phyloP scores from a whole-genome alignment of 2,888 invertebrate species.

The Galerucella pusilla region DNA sequence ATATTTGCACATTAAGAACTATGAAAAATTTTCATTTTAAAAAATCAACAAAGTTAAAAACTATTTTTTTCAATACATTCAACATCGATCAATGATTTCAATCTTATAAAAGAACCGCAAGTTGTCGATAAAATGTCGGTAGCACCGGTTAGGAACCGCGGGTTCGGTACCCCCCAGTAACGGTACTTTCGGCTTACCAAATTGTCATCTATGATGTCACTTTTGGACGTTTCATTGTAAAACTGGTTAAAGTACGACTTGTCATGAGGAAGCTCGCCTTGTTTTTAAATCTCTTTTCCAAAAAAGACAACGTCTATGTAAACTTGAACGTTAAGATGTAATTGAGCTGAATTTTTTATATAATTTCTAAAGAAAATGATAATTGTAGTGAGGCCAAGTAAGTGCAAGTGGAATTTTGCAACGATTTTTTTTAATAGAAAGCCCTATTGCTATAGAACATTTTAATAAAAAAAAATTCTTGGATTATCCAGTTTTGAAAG shows the following conservation, averaged over 20 bases:
- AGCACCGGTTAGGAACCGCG: constrained; percentile 5
- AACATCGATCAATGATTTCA: neutral
- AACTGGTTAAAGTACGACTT: constrained; percentile 12
- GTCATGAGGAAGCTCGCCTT: neutral
- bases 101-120: neutral
- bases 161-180: constrained; percentile 14
- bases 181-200: constrained; percentile 27
- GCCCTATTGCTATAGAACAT: too few species aligned
- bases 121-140: neutral
- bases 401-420: too few species aligned
- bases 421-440: too few species aligned
- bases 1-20: neutral
- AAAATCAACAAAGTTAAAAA: neutral
- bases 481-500: too few species aligned
- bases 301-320: too few species aligned
- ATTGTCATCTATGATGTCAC: constrained; percentile 31
- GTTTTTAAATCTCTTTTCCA: too few species aligned
- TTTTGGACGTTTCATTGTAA: constrained; percentile 23
- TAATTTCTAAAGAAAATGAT: too few species aligned
- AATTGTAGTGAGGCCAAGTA: too few species aligned
- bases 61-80: neutral
- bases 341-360: too few species aligned
- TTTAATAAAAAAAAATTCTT: too few species aligned
- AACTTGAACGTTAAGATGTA: too few species aligned
- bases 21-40: neutral